Conservation (phyloP, 2,888 invertebrate species). For the Noctua comes region DNA sequence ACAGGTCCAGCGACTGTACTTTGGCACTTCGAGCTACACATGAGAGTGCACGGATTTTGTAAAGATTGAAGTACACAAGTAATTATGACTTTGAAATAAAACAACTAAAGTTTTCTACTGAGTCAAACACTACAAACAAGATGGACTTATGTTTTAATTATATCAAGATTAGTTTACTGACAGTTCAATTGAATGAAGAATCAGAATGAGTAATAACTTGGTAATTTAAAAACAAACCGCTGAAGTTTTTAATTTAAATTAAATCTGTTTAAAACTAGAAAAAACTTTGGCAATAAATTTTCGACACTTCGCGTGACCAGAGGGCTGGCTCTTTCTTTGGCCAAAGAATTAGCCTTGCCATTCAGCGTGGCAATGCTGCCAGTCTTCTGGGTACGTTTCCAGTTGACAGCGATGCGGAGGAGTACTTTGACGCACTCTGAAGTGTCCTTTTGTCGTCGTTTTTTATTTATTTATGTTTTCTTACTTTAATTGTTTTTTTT, state of each 20-base stretch:
- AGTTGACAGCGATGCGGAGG: too few relatives aligned
- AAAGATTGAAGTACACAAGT: not conserved
- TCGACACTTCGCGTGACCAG: too few relatives aligned
- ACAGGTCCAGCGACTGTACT: not conserved
- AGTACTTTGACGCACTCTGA: too few relatives aligned
- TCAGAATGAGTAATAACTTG: not conserved
- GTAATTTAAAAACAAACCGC: not conserved
- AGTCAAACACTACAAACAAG: not conserved
- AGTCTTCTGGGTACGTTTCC: too few relatives aligned
- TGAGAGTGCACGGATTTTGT: not conserved
- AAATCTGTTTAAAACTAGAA: not conserved
- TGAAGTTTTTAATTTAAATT: not conserved
- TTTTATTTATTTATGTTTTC: too few relatives aligned
- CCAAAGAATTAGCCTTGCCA: too few relatives aligned
- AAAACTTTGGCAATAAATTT: too few relatives aligned
- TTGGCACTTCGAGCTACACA: not conserved
- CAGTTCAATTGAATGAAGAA: not conserved
- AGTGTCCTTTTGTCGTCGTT: too few relatives aligned
- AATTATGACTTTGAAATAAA: slow-evolving; percentile 7
- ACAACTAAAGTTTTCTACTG: not conserved
- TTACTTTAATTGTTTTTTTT: too few relatives aligned
- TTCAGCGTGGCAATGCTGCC: too few relatives aligned
- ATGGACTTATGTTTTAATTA: not conserved
- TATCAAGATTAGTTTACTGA: not conserved
- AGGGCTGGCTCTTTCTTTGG: too few relatives aligned